Evolutionary conservation across 1,140 invertebrate species (phyloP).

Genomic region (Apis dorsata): DNA sequence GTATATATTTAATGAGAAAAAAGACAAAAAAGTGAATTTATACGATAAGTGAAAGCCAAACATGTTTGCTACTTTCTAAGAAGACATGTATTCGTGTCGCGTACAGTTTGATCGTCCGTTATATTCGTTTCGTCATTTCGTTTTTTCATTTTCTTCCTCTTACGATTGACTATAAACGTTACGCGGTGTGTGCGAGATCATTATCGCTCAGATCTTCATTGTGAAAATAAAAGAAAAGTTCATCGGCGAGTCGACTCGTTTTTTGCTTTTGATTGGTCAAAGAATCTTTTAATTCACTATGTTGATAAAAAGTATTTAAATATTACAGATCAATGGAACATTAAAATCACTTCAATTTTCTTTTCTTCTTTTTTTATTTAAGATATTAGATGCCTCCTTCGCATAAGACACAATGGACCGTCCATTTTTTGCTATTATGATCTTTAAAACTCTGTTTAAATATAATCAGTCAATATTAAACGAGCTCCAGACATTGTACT

Average conservation of each 20-base stretch:
- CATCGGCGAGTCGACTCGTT: slow-evolving; percentile 3
- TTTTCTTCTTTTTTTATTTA: background rate
- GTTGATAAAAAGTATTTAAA: background rate
- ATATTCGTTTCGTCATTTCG: background rate
- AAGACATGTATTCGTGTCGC: slow-evolving; percentile 51
- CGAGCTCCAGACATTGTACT: background rate
- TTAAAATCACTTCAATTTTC: background rate
- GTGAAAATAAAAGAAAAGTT: slow-evolving; percentile 22
- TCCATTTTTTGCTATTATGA: slow-evolving; percentile 12
- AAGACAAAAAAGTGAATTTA: slow-evolving; percentile 64
- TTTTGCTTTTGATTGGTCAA: slow-evolving; percentile 10
- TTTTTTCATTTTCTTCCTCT: slow-evolving; percentile 19
- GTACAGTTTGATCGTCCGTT: slow-evolving; percentile 62
- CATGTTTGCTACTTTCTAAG: slow-evolving; percentile 68
- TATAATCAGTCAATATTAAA: background rate
- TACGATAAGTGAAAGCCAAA: slow-evolving; percentile 68
- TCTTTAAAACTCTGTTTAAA: background rate
- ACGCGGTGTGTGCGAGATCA: slow-evolving; percentile 26
- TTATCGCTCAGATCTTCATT: background rate
- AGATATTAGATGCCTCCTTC: background rate
- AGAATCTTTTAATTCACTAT: background rate
- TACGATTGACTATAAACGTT: slow-evolving; percentile 23
- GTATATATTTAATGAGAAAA: slow-evolving; percentile 68
- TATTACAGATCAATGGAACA: no score
- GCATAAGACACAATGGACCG: slow-evolving; percentile 17